Percentiles rank a stretch among this genome's conserved stretches.
Evolutionary conservation across 2,888 invertebrate species (phyloP).

Genomic region (Polydrusus pterygomalis): DNA sequence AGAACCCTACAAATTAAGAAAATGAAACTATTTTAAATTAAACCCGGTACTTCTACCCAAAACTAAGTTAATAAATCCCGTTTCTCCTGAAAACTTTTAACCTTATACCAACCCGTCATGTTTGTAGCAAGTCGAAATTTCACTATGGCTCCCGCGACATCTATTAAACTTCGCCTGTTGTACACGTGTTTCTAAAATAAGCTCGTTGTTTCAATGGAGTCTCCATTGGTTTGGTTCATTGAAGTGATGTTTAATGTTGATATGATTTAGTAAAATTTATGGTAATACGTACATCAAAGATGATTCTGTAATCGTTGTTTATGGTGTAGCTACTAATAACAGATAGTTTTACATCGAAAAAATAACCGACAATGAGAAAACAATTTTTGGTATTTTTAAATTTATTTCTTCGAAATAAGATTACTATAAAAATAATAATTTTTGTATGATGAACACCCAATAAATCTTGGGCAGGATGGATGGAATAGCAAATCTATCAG

Average conservation of each 20-base stretch:
- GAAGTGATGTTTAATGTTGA: neutral
- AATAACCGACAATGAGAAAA: no score
- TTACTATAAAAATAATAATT: no score
- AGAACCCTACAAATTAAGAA: no score
- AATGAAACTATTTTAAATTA: neutral
- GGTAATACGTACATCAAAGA: no score
- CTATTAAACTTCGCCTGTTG: constrained; percentile 41
- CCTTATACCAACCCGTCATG: constrained; percentile 39
- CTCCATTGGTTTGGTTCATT: neutral
- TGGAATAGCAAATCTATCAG: no score
- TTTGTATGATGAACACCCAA: no score
- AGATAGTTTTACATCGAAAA: no score
- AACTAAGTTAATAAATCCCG: constrained; percentile 21
- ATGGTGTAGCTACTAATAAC: no score
- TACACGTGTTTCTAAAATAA: constrained; percentile 35
- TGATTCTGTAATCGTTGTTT: no score
- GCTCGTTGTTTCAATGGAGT: constrained; percentile 19
- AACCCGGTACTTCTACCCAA: neutral
- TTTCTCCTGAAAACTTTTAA: constrained; percentile 37
- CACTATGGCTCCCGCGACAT: constrained; percentile 44
- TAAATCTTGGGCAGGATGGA: no score
- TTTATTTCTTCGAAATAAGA: no score
- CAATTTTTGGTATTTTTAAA: no score
- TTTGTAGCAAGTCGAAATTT: constrained; percentile 44
- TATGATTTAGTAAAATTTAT: neutral